Conservation (phyloP, 2,888 invertebrate species). For the Drosophila heteroneura region DNA sequence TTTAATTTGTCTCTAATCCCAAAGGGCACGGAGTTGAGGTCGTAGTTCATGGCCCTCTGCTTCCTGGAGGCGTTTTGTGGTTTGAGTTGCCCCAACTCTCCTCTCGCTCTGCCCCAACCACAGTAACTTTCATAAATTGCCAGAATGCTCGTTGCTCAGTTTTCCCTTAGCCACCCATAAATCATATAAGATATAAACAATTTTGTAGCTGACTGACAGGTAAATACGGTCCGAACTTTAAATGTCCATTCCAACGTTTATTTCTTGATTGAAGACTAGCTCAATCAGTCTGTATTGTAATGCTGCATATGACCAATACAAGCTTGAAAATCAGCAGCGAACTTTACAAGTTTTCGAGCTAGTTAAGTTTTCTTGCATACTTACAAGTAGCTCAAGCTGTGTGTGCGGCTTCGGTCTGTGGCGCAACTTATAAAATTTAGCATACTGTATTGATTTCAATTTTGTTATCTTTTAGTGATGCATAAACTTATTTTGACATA, state of each 20-base stretch:
- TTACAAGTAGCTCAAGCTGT: conserved; percentile 8
- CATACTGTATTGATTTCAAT: conserved; percentile 3
- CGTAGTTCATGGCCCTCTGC: conserved; percentile 49
- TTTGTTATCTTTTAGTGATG: conserved; percentile 1
- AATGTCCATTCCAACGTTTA: conserved; percentile 4
- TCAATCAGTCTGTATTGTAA: conserved; percentile 32
- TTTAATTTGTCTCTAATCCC: conserved; percentile 81
- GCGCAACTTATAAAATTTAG: background rate
- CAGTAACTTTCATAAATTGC: conserved; percentile 56
- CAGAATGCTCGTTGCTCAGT: conserved; percentile 30
- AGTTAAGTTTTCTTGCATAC: conserved; percentile 23
- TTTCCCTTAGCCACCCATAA: conserved; percentile 45
- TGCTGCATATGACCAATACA: background rate
- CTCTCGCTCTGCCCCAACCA: background rate
- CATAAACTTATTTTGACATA: conserved; percentile 2
- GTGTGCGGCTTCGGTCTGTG: background rate
- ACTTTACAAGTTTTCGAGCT: conserved; percentile 12
- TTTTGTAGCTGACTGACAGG: conserved; percentile 46
- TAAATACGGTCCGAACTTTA: conserved; percentile 33
- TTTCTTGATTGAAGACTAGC: conserved; percentile 25
- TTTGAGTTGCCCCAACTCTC: conserved; percentile 8
- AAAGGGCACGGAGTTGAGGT: conserved; percentile 46
- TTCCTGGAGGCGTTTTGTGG: conserved; percentile 31
- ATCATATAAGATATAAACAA: conserved; percentile 61
- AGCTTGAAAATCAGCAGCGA: conserved; percentile 2